phyloP scores from a whole-genome alignment of 2,113 vertebrate species.

The Halichoeres trimaculatus region DNA sequence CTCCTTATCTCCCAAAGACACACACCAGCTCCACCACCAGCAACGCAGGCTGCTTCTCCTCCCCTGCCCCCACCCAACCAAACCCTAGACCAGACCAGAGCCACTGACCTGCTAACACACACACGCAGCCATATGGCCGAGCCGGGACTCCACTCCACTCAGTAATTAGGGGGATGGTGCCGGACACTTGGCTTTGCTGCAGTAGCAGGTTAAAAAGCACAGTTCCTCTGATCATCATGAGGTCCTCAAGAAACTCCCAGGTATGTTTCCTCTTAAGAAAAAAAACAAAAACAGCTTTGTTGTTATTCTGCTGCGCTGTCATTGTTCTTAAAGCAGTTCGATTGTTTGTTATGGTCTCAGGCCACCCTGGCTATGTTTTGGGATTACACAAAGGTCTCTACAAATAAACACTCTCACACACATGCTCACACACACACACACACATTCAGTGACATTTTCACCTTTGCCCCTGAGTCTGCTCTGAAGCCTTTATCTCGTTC shows the following conservation, averaged over 20 bases:
- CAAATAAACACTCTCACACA: slow-evolving; percentile 63
- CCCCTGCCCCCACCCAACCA: slow-evolving; percentile 29
- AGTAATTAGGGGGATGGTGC: slow-evolving; percentile 72
- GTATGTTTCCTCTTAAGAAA: slow-evolving; percentile 28
- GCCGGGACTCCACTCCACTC: slow-evolving; percentile 51
- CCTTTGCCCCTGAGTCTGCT: slow-evolving; percentile 49
- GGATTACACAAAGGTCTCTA: slow-evolving; percentile 64
- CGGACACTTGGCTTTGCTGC: slow-evolving; percentile 54
- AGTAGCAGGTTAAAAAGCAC: slow-evolving; percentile 33
- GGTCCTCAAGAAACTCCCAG: slow-evolving; percentile 23
- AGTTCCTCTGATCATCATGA: slow-evolving; percentile 25
- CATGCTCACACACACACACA: slow-evolving; percentile 32
- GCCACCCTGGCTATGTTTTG: slow-evolving; percentile 51
- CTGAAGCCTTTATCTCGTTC: slow-evolving; percentile 52
- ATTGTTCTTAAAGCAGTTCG: slow-evolving; percentile 51
- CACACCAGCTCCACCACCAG: slow-evolving; percentile 41
- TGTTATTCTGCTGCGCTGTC: slow-evolving; percentile 16
- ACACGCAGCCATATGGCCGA: slow-evolving; percentile 73
- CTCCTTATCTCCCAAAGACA: slow-evolving; percentile 70
- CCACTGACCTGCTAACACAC: slow-evolving; percentile 69
- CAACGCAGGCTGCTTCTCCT: slow-evolving; percentile 49
- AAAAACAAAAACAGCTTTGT: background rate
- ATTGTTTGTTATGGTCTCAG: slow-evolving; percentile 65
- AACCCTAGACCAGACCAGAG: slow-evolving; percentile 45
- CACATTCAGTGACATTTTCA: slow-evolving; percentile 46